phyloP scores from a whole-genome alignment of 1,140 invertebrate species.

The Drosophila hydei region DNA sequence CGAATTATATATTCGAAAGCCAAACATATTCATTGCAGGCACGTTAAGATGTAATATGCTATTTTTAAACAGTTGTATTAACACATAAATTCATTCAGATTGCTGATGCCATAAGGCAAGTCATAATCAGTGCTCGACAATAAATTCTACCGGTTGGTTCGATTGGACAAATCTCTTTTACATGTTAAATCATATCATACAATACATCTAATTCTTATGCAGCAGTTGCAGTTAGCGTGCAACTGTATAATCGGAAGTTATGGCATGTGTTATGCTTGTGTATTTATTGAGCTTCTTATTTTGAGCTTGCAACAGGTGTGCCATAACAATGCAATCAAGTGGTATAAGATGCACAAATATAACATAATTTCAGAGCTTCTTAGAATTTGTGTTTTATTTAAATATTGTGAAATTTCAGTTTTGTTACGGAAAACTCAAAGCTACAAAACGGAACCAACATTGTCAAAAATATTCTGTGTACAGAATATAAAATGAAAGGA shows the following conservation, averaged over 20 bases:
- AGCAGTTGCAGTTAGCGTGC: background rate
- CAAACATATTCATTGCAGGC: no score
- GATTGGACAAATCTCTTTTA: background rate
- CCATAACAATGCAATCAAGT: slow-evolving; percentile 10
- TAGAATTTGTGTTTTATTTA: background rate
- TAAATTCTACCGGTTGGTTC: background rate
- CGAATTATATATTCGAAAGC: no score
- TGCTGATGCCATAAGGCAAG: slow-evolving; percentile 4
- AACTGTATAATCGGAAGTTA: slow-evolving; percentile 9
- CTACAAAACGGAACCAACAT: slow-evolving; percentile 6
- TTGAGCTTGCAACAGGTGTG: slow-evolving; percentile 15
- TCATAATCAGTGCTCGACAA: background rate
- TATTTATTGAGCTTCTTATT: background rate
- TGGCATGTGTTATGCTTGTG: background rate
- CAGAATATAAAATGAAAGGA: slow-evolving; percentile 68
- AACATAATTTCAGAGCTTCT: background rate
- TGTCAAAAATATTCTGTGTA: slow-evolving; percentile 24
- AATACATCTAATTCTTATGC: background rate
- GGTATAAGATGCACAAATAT: background rate
- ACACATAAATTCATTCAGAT: background rate
- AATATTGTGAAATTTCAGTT: background rate
- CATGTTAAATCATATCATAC: background rate
- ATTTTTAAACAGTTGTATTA: no score
- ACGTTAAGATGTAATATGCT: no score
- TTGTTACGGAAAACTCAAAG: background rate